Conservation (phyloP, 2,113 vertebrate species). For the Oncorhynchus keta region DNA sequence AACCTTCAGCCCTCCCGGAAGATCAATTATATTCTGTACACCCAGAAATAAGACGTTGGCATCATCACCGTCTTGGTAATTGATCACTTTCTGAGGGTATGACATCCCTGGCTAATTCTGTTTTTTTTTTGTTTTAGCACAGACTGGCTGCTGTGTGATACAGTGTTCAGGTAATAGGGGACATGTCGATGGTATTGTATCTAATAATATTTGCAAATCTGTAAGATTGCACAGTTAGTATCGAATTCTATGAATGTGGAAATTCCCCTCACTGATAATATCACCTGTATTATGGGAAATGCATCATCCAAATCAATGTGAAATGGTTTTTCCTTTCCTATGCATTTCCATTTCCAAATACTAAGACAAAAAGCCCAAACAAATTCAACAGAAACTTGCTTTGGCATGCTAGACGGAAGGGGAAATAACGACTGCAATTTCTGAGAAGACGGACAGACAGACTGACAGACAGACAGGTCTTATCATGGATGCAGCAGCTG, state of each 20-base stretch:
- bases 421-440: conserved; percentile 29
- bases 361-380: not conserved
- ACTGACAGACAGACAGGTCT: conserved; percentile 15
- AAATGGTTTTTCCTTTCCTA: not conserved
- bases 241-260: not conserved
- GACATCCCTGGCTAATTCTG: conserved; percentile 34
- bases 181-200: not conserved
- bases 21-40: conserved; percentile 63
- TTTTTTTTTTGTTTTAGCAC: conserved; percentile 1
- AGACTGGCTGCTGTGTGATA: conserved; percentile 3
- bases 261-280: not conserved
- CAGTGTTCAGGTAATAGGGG: conserved; percentile 7
- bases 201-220: not conserved
- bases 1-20: conserved; percentile 60
- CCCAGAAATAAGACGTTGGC: conserved; percentile 39
- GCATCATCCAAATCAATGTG: not conserved
- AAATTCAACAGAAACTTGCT: conserved; percentile 32
- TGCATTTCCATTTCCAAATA: not conserved
- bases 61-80: conserved; percentile 57
- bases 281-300: not conserved
- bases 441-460: conserved; percentile 17
- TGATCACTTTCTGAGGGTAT: conserved; percentile 53
- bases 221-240: not conserved
- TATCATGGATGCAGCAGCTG: not conserved
- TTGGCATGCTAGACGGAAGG: conserved; percentile 13